Evolutionary conservation across 1,140 invertebrate species (phyloP).

Genomic region (Aphidius gifuensis): DNA sequence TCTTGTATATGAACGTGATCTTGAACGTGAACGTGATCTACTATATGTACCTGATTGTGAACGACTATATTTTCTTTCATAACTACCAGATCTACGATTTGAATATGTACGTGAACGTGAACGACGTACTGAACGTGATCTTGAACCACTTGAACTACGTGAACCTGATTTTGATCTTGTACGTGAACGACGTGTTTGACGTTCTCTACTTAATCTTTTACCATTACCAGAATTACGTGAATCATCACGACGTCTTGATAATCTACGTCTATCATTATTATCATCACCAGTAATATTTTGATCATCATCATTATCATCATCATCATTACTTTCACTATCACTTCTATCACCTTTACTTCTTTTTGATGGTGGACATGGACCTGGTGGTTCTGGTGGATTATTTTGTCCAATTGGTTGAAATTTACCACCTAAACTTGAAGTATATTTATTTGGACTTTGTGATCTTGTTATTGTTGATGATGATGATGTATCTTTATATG

Average conservation of each 20-base stretch:
- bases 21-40: constrained; percentile 57
- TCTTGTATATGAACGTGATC: constrained; percentile 60
- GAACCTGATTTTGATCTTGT: constrained; percentile 59
- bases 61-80: constrained; percentile 56
- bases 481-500: constrained; percentile 40
- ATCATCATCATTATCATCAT: constrained; percentile 40
- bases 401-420: constrained; percentile 51
- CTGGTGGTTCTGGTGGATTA: constrained; percentile 42
- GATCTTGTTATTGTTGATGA: constrained; percentile 27
- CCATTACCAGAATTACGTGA: constrained; percentile 27
- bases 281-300: constrained; percentile 51
- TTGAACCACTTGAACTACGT: constrained; percentile 48
- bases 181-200: constrained; percentile 51
- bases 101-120: constrained; percentile 55
- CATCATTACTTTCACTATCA: constrained; percentile 43
- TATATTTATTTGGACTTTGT: constrained; percentile 39
- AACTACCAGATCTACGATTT: constrained; percentile 55
- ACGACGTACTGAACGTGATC: constrained; percentile 55
- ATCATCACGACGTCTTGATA: constrained; percentile 41
- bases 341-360: constrained; percentile 48
- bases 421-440: constrained; percentile 41
- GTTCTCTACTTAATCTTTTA: constrained; percentile 36
- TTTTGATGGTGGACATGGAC: constrained; percentile 33
- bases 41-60: constrained; percentile 54
- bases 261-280: constrained; percentile 34